Percentiles rank a stretch among this genome's conserved stretches.
Conservation (phyloP, 2,888 invertebrate genomes). For the Ennomos fuscantarius region DNA sequence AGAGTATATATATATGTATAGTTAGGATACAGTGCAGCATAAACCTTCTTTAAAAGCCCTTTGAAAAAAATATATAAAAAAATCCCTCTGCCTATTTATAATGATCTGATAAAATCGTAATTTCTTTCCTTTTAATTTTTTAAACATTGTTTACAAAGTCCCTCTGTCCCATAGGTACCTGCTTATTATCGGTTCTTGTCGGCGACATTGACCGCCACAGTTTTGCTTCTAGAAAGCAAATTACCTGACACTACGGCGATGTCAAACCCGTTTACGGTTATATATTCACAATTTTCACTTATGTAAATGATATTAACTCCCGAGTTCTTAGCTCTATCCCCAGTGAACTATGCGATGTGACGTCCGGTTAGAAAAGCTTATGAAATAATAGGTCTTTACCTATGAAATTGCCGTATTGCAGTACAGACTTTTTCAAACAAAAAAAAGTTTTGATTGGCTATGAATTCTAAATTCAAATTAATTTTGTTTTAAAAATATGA, state of each 20-base stretch:
- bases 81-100: too few relatives aligned
- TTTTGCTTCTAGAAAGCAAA: constrained; percentile 71
- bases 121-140: not conserved
- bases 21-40: too few relatives aligned
- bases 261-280: constrained; percentile 59
- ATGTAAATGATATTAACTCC: constrained; percentile 69
- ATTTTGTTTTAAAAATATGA: too few relatives aligned
- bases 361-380: constrained; percentile 53
- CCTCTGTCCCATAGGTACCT: not conserved
- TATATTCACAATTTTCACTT: constrained; percentile 77
- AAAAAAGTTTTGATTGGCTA: too few relatives aligned
- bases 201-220: constrained; percentile 44
- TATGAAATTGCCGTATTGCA: too few relatives aligned
- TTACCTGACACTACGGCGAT: constrained; percentile 26
- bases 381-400: too few relatives aligned
- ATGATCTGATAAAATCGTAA: too few relatives aligned
- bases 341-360: constrained; percentile 60
- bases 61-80: too few relatives aligned
- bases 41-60: too few relatives aligned
- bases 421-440: too few relatives aligned
- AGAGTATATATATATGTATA: too few relatives aligned
- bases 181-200: not conserved
- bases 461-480: too few relatives aligned
- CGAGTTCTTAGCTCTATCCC: constrained; percentile 38
- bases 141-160: constrained; percentile 8